Base-by-base conservation (phyloP, 2,797 vertebrate genomes). In the Poeciliopsis gracilis region DNA sequence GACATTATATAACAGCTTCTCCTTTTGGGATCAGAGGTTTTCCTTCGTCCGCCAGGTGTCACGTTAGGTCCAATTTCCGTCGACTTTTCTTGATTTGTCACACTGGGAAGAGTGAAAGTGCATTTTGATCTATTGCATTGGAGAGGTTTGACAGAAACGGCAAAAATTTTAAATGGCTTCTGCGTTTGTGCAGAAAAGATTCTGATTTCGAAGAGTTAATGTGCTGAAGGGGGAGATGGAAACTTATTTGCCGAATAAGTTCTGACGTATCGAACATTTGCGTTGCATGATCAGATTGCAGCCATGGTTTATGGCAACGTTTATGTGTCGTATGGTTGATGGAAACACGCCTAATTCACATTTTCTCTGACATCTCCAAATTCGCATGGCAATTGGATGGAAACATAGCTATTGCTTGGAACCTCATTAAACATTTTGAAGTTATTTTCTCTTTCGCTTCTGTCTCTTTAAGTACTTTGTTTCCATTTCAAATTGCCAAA, bases 41-140 rank as follows among this genome's bases (percentile, higher is more conserved):
- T 78, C 46, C 9, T 82, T 78, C 38, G 36, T 76, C 33, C 69
- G 46, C 30, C 67, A 20, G 36, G 8, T 82, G 76, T 61, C 72
- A 66, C 75, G 75, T 61, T 66, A 2, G 71, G 23, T 63, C 71
- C 78, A 38, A 13, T 41, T 41, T 23, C 20, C 18, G 2, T 28
- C 5, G n/a, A 59, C n/a, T 30, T 59, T 59, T 5, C 4, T 7
- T 28, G 55, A 59, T 59, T 59, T 16, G n/a, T 59, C n/a, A 15
- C 13, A 30, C 30, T 59, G n/a, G 11, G 53, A 57, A 13, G 11
- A 12, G 10, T 57, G 13, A 13, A n/a, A 12, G 25, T 12, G 53
- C 53, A 12, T 57, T 57, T 57, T 57, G 53, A 57, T 11, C 25
- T n/a, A 57, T 57, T 57, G 25, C 25, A 12, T 13, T 13, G n/a